Conservation (phyloP, 2,888 invertebrate species). For the Fabriciana adippe region DNA sequence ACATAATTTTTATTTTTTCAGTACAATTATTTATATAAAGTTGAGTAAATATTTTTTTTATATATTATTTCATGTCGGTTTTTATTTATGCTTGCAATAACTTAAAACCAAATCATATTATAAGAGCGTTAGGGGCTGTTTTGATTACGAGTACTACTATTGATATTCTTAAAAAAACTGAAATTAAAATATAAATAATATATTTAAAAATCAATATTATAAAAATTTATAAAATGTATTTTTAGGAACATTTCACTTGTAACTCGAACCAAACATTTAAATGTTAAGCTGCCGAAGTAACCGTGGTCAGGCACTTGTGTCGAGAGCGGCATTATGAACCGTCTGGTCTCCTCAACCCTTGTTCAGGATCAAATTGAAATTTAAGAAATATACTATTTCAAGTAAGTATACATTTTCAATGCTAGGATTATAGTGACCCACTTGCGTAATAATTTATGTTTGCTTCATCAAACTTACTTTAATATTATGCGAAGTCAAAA, state of each 20-base stretch:
- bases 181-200: no score
- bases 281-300: conserved; percentile 74
- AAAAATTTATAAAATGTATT: neutral
- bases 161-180: no score
- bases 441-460: neutral
- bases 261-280: conserved; percentile 49
- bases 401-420: conserved; percentile 31
- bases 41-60: neutral
- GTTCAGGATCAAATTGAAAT: conserved; percentile 70
- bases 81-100: no score
- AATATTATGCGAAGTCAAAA: no score
- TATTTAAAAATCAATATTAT: no score
- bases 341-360: conserved; percentile 62
- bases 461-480: neutral
- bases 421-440: conserved; percentile 8
- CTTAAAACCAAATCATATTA: no score
- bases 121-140: no score
- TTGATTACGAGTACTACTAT: no score
- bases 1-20: no score
- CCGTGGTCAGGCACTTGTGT: conserved; percentile 73
- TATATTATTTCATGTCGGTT: neutral
- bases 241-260: conserved; percentile 32
- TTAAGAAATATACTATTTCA: conserved; percentile 57
- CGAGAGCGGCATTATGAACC: conserved; percentile 75
- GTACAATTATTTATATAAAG: no score